Evolutionary conservation across 2,113 vertebrate species (phyloP).

Genomic region (Phrynocephalus versicolor): DNA sequence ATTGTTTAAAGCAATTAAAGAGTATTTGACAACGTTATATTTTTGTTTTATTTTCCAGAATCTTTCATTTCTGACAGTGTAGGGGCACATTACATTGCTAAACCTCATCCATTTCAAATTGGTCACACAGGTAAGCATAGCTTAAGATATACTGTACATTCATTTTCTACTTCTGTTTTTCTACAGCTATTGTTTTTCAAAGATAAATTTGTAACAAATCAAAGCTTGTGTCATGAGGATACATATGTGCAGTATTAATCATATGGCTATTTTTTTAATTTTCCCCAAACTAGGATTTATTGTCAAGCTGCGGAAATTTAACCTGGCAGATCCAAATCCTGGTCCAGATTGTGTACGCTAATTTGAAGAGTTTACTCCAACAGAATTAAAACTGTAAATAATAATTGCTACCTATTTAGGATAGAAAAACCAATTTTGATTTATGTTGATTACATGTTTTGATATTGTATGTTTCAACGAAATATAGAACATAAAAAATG

Average conservation of each 20-base stretch:
- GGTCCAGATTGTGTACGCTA: conserved; percentile 36
- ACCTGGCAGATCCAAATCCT: conserved; percentile 43
- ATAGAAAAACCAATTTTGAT: conserved; percentile 32
- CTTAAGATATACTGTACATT: conserved; percentile 20
- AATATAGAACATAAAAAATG: not conserved
- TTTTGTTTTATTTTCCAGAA: conserved; percentile 56
- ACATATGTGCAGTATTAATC: not conserved
- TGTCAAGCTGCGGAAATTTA: conserved; percentile 86
- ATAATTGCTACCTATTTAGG: not conserved
- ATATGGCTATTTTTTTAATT: conserved; percentile 25
- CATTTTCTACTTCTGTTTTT: conserved; percentile 22
- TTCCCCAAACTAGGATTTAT: conserved; percentile 84
- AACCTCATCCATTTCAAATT: conserved; percentile 80
- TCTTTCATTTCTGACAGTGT: conserved; percentile 36
- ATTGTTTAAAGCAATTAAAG: not conserved
- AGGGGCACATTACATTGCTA: conserved; percentile 81
- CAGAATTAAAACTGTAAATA: conserved; percentile 53
- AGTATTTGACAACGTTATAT: not conserved
- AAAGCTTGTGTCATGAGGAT: not conserved
- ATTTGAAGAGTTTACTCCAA: conserved; percentile 47
- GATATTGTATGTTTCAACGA: conserved; percentile 39
- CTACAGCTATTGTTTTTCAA: not conserved
- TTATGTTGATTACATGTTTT: conserved; percentile 25
- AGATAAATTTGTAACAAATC: not conserved
- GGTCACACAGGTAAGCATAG: conserved; percentile 84